Conservation (phyloP, 2,797 vertebrate genomes). For the Sitta carolinensis region DNA sequence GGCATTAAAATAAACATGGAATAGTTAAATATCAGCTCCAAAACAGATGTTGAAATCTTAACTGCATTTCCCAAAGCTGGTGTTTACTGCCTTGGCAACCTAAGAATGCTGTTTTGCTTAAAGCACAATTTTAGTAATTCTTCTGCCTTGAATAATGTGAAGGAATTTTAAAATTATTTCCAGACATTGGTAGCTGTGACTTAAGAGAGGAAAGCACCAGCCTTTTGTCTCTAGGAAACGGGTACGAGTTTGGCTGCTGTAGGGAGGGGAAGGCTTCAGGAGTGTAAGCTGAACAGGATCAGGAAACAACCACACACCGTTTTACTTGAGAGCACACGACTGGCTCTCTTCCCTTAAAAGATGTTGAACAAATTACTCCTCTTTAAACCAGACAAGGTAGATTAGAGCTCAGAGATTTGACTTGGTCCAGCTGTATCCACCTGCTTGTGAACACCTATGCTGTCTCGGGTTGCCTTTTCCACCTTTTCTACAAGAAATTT, state of each 20-base stretch:
- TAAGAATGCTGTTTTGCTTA: constrained; percentile 66
- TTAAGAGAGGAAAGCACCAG: constrained; percentile 22
- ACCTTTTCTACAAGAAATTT: not conserved
- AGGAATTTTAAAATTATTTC: constrained; percentile 71
- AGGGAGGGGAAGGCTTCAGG: constrained; percentile 51
- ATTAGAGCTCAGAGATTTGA: constrained; percentile 57
- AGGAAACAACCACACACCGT: constrained; percentile 58
- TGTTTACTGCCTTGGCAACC: constrained; percentile 68
- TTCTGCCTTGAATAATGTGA: constrained; percentile 67
- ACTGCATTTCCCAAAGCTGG: constrained; percentile 61
- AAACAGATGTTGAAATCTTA: constrained; percentile 67
- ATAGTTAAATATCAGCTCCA: constrained; percentile 51
- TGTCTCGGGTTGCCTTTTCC: not conserved
- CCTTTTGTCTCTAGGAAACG: constrained; percentile 49
- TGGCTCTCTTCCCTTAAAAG: constrained; percentile 48
- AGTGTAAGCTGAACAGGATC: constrained; percentile 34
- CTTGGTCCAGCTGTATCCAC: constrained; percentile 45
- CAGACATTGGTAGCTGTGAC: constrained; percentile 54
- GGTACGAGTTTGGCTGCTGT: constrained; percentile 32
- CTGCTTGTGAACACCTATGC: not conserved
- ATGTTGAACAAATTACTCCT: constrained; percentile 70
- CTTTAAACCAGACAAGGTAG: constrained; percentile 74
- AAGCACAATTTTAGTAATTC: constrained; percentile 67
- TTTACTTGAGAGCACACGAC: constrained; percentile 27
- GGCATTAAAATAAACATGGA: constrained; percentile 51